Conservation (phyloP, 2,888 invertebrate genomes). For the Dolichomitus sp. region DNA sequence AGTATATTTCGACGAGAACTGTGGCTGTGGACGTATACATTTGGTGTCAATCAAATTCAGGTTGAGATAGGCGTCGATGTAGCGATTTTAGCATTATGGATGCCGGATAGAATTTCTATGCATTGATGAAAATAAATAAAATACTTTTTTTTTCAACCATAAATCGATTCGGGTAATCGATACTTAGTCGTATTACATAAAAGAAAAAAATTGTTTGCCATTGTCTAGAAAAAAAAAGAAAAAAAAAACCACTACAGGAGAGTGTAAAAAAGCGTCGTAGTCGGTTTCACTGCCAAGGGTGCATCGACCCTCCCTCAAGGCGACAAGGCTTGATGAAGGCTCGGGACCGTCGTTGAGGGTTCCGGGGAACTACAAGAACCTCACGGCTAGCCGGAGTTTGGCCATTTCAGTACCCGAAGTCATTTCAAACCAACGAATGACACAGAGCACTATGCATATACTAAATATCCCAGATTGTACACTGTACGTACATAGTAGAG, state of each 20-base stretch:
- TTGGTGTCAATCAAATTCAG: conserved; percentile 37
- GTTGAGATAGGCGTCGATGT: conserved; percentile 15
- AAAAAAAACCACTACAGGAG: conserved; percentile 22
- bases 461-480: conserved; percentile 21
- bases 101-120: conserved; percentile 36
- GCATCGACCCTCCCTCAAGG: conserved; percentile 65
- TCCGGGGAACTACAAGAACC: conserved; percentile 35
- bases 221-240: not conserved
- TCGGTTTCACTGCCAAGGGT: conserved; percentile 56
- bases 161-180: not conserved
- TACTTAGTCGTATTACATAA: not conserved
- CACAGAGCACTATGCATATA: conserved; percentile 11
- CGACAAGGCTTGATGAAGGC: conserved; percentile 48
- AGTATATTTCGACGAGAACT: conserved; percentile 13
- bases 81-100: conserved; percentile 2
- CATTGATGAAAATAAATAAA: not conserved
- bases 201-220: conserved; percentile 32
- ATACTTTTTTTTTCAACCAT: not conserved
- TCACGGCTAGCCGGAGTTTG: conserved; percentile 49
- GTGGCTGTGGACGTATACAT: conserved; percentile 1
- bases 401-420: conserved; percentile 61
- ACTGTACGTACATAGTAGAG: conserved; percentile 37
- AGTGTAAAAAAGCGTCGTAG: conserved; percentile 31
- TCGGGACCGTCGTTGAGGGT: conserved; percentile 34
- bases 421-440: conserved; percentile 45